phyloP scores from a whole-genome alignment of 2,797 vertebrate genomes.

The Etheostoma perlongum region DNA sequence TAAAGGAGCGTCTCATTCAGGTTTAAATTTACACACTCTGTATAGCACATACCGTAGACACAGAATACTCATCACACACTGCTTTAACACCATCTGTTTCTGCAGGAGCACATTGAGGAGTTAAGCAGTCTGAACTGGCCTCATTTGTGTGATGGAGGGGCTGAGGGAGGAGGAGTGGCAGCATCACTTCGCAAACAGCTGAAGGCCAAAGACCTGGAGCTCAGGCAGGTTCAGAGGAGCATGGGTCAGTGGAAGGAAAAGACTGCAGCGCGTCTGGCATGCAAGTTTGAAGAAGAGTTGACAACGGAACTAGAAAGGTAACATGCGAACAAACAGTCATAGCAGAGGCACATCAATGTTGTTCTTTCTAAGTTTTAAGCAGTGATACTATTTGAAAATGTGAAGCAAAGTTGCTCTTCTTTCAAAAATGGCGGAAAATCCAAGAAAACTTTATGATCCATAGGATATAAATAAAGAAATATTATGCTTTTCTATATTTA shows the following conservation, averaged over 20 bases:
- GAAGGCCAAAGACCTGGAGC: conserved; percentile 81
- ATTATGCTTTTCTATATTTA: neutral
- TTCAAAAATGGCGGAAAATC: neutral
- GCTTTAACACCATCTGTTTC: neutral
- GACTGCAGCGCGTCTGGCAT: conserved; percentile 75
- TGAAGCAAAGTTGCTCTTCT: neutral
- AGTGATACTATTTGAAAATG: neutral
- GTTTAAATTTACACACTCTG: conserved; percentile 45
- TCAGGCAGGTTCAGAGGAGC: conserved; percentile 79
- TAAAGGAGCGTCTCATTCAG: conserved; percentile 79
- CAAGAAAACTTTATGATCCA: neutral
- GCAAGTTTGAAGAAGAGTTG: conserved; percentile 82
- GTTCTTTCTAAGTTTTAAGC: neutral
- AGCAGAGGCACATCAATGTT: neutral
- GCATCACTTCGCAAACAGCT: conserved; percentile 77
- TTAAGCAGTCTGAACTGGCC: conserved; percentile 76
- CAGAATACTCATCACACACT: neutral
- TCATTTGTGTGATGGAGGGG: conserved; percentile 53
- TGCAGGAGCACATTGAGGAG: conserved; percentile 87
- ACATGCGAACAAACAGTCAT: neutral
- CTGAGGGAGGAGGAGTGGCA: conserved; percentile 51
- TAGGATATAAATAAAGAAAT: neutral
- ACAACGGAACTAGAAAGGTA: conserved; percentile 84
- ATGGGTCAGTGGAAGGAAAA: conserved; percentile 83
- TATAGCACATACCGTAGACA: neutral